These are phyloP conservation scores for Bombus superbus DNA, from an alignment of 1,140 invertebrate genomes.

Conservation along the genomic window DNA sequence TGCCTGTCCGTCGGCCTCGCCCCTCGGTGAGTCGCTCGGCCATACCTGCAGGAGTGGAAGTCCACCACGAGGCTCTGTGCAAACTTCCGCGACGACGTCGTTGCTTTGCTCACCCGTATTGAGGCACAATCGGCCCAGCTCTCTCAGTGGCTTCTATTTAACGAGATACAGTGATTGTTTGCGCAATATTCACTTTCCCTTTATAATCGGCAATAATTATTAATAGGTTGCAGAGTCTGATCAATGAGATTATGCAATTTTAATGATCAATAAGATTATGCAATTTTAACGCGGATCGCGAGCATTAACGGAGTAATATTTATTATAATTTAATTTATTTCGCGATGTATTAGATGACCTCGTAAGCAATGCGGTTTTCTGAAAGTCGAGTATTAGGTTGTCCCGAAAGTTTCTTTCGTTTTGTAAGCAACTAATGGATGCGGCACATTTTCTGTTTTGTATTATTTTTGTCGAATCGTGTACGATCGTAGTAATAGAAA, in stretches of 20 bases:
- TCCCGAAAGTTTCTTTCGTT: too few relatives aligned
- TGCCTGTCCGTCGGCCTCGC: constrained; percentile 87
- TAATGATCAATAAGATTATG: background rate
- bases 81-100: constrained; percentile 74
- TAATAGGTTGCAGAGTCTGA: background rate
- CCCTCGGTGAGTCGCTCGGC: constrained; percentile 87
- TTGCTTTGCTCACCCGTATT: constrained; percentile 80
- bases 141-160: constrained; percentile 84
- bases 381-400: too few relatives aligned
- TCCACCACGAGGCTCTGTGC: constrained; percentile 73
- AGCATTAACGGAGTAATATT: background rate
- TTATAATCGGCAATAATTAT: background rate
- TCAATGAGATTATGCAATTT: background rate
- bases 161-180: background rate
- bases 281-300: background rate
- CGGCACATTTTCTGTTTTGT: too few relatives aligned
- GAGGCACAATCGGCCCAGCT: constrained; percentile 83
- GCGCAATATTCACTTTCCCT: background rate
- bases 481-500: too few relatives aligned
- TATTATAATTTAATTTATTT: background rate
- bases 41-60: constrained; percentile 87
- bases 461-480: too few relatives aligned
- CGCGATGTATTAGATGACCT: too few relatives aligned
- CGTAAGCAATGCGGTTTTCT: too few relatives aligned
- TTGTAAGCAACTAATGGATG: too few relatives aligned